These are phyloP conservation scores for Porites evermanni DNA, from an alignment of 92 coral and sea anemone species.

Conservation along the genomic window DNA sequence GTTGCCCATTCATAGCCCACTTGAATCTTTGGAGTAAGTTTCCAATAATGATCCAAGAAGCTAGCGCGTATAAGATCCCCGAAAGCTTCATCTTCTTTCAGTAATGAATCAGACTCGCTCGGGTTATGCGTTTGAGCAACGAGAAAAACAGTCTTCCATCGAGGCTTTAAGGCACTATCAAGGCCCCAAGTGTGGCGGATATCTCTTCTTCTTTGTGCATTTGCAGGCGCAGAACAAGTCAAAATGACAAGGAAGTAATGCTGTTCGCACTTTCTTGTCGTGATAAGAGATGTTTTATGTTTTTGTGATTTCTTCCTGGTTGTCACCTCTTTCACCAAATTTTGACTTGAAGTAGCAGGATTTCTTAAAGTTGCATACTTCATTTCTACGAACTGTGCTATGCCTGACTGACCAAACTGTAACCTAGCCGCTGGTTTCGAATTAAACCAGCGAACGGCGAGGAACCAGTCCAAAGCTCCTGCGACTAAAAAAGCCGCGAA, in stretches of 20 bases:
- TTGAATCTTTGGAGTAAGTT: conserved; percentile 10
- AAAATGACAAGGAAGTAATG: not conserved
- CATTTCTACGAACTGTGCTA: not conserved
- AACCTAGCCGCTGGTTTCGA: no score
- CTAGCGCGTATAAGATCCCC: conserved; percentile 4
- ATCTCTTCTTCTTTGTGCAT: not conserved
- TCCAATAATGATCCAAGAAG: conserved; percentile 8
- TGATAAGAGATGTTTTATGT: not conserved
- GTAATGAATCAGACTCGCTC: not conserved
- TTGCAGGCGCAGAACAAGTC: not conserved
- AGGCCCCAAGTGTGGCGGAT: conserved; percentile 2
- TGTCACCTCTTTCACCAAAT: not conserved
- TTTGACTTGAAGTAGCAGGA: not conserved
- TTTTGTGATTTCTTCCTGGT: not conserved
- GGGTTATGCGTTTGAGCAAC: not conserved
- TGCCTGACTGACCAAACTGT: no score
- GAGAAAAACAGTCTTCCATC: not conserved
- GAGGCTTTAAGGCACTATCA: not conserved
- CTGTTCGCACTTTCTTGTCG: not conserved
- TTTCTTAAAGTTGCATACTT: not conserved
- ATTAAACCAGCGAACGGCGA: no score
- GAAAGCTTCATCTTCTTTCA: conserved; percentile 10
- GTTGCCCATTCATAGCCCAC: conserved; percentile 29
- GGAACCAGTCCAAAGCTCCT: no score
- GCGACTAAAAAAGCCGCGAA: no score